These are phyloP conservation scores for Lepeophtheirus salmonis DNA, from an alignment of 1,140 invertebrate species.

Conservation along the genomic window DNA sequence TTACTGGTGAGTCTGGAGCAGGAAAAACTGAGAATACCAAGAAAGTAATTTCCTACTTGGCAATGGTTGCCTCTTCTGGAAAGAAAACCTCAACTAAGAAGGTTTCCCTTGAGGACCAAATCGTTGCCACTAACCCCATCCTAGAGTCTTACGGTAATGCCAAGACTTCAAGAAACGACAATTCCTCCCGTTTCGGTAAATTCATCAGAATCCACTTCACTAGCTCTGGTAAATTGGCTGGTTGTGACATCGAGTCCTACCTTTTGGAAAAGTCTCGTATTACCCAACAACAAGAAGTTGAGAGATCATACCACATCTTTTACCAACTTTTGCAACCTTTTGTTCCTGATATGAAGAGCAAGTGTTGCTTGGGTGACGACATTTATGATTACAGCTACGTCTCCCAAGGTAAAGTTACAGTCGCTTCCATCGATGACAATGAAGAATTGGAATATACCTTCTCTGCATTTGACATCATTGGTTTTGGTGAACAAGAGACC, in stretches of 20 bases:
- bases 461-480: conserved; percentile 90
- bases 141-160: conserved; percentile 96
- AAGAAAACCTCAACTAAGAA: conserved; percentile 20
- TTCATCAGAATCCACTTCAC: conserved; percentile 99
- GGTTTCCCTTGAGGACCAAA: conserved; percentile 73
- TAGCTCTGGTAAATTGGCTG: conserved; percentile 92
- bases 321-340: conserved; percentile 77
- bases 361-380: conserved; percentile 58
- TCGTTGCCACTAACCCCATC: conserved; percentile 94
- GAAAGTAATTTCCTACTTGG: conserved; percentile 98
- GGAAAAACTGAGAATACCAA: conserved; percentile 99
- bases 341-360: conserved; percentile 62
- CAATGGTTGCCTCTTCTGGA: conserved; percentile 67
- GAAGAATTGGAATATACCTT: conserved; percentile 52
- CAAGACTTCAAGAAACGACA: conserved; percentile 87
- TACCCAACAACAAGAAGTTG: conserved; percentile 89
- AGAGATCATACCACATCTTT: conserved; percentile 99
- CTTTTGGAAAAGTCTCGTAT: conserved; percentile 99
- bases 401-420: conserved; percentile 51
- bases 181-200: conserved; percentile 94
- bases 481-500: conserved; percentile 90
- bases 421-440: conserved; percentile 50
- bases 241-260: conserved; percentile 99
- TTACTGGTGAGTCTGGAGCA: conserved; percentile 92
- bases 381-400: conserved; percentile 49